Percentiles rank a stretch among this genome's conserved stretches.
These are phyloP conservation scores for Dryobotodes eremita DNA, from an alignment of 2,888 invertebrate species.

Conservation along the genomic window DNA sequence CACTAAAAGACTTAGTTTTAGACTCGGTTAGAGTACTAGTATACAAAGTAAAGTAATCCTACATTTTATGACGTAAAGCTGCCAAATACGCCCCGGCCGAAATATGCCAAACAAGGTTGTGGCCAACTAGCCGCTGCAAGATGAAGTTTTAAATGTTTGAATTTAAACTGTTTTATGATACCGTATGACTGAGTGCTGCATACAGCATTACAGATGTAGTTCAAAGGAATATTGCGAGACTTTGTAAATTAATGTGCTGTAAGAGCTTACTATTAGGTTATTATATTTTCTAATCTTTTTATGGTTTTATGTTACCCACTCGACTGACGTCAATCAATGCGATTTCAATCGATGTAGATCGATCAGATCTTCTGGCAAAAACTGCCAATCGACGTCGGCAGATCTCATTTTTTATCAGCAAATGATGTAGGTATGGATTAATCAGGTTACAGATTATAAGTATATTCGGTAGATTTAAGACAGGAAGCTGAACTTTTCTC, in stretches of 20 bases:
- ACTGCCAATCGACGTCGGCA: neutral
- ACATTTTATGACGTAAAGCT: conserved; percentile 60
- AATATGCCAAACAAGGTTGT: conserved; percentile 62
- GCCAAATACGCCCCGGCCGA: conserved; percentile 51
- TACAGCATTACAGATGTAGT: conserved; percentile 44
- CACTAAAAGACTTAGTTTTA: conserved; percentile 46
- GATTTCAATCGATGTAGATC: neutral
- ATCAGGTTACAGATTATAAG: too few species aligned
- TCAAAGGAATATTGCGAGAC: conserved; percentile 19
- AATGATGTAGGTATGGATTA: neutral
- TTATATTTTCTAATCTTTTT: neutral
- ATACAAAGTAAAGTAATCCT: conserved; percentile 61
- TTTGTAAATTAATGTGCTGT: conserved; percentile 27
- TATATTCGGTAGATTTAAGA: neutral
- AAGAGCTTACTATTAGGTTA: neutral
- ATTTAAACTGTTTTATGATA: conserved; percentile 65
- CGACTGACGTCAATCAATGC: neutral
- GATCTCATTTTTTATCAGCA: neutral
- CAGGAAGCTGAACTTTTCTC: neutral
- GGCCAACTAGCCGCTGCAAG: conserved; percentile 56
- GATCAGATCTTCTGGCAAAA: neutral
- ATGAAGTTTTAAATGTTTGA: conserved; percentile 67
- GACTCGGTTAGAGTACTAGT: conserved; percentile 27
- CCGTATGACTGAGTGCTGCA: conserved; percentile 38
- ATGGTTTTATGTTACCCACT: neutral